phyloP scores from a whole-genome alignment of 1,140 invertebrate species.

The Campoletis sonorensis region DNA sequence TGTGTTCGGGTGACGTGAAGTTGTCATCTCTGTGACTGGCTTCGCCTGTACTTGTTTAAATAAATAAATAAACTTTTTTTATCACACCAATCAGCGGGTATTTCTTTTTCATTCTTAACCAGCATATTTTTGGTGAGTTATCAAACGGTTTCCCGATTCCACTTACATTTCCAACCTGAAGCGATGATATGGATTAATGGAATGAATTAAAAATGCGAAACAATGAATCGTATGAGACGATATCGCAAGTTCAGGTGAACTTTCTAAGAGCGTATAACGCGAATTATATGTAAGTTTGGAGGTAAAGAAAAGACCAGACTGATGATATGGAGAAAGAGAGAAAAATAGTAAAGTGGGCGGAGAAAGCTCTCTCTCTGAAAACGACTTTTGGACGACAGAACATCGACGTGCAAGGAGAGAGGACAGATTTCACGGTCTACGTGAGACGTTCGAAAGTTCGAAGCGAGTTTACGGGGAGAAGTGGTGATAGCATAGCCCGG shows the following conservation, averaged over 20 bases:
- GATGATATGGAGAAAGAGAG: background rate
- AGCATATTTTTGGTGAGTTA: no score
- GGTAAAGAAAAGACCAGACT: background rate
- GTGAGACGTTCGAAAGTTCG: constrained; percentile 65
- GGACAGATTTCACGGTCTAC: constrained; percentile 66
- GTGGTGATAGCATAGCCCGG: constrained; percentile 32
- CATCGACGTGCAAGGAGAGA: constrained; percentile 37
- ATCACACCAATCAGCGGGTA: no score
- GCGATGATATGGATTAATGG: no score
- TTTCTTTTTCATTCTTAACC: no score
- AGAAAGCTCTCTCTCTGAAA: constrained; percentile 8
- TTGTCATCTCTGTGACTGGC: no score
- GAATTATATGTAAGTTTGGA: background rate
- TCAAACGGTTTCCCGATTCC: no score
- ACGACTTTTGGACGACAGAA: constrained; percentile 29
- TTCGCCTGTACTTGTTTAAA: no score
- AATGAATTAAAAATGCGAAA: no score
- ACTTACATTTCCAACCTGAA: no score
- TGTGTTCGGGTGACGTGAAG: no score
- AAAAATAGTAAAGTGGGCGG: background rate
- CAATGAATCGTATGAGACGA: background rate
- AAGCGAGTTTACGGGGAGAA: constrained; percentile 54
- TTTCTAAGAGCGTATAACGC: background rate
- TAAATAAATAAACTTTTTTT: no score
- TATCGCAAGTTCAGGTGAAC: background rate